Conservation (phyloP, 2,797 vertebrate species). For the Paedocypris micromegethes region DNA sequence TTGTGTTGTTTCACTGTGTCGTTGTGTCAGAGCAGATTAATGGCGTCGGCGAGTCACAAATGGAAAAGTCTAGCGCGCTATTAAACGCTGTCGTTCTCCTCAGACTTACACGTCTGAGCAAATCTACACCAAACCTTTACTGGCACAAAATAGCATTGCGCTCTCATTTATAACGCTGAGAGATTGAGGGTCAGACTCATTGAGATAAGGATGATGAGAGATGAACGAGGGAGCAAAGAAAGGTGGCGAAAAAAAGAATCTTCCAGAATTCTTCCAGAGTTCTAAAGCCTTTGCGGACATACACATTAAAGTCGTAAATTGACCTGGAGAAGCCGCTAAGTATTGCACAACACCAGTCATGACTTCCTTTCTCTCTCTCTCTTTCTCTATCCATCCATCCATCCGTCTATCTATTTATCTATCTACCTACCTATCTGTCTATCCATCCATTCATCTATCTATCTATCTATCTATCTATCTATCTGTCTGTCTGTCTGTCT, state of each 20-base stretch:
- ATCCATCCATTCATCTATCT: too few relatives aligned
- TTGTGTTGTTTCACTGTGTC: constrained; percentile 13
- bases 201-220: constrained; percentile 6
- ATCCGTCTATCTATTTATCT: too few relatives aligned
- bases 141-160: constrained; percentile 24
- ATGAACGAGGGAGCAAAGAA: constrained; percentile 4
- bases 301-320: too few relatives aligned
- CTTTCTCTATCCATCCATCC: too few relatives aligned
- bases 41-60: constrained; percentile 16
- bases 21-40: constrained; percentile 36
- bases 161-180: constrained; percentile 19
- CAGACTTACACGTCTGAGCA: neutral
- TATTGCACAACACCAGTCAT: too few relatives aligned
- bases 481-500: too few relatives aligned
- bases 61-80: neutral
- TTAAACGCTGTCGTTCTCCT: neutral
- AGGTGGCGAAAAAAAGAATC: constrained; percentile 10
- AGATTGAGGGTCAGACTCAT: constrained; percentile 24
- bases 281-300: too few relatives aligned
- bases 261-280: too few relatives aligned
- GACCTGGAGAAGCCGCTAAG: too few relatives aligned
- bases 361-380: too few relatives aligned
- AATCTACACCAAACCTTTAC: neutral
- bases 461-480: too few relatives aligned
- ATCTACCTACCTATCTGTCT: too few relatives aligned